A percentile compares a stretch with the other conserved stretches of the same genome.
Evolutionary conservation across 2,888 invertebrate genomes (phyloP).

Genomic region (Tenthredo notha): DNA sequence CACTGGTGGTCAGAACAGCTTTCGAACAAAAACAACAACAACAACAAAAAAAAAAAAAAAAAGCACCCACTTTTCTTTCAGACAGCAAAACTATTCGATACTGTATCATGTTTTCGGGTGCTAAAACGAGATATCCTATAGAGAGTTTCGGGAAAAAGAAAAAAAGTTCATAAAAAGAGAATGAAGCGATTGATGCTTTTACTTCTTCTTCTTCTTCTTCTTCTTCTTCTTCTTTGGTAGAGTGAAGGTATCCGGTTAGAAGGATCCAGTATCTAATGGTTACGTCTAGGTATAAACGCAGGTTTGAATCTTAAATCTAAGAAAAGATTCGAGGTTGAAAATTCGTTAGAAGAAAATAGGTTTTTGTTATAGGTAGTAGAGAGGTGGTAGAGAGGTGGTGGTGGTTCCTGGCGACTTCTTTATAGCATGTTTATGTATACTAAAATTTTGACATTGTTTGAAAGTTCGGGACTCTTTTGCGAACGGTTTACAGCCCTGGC

Average conservation of each 20-base stretch:
- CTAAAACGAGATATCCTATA: not conserved
- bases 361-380: constrained; percentile 12
- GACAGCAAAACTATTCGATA: not conserved
- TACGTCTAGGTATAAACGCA: not conserved
- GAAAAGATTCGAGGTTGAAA: constrained; percentile 23
- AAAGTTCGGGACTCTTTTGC: constrained; percentile 54
- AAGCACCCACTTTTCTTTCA: not conserved
- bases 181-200: not conserved
- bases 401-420: constrained; percentile 39
- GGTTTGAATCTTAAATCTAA: not conserved
- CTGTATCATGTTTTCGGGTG: not conserved
- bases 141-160: not conserved
- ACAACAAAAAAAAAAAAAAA: not conserved
- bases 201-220: not conserved
- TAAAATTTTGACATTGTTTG: constrained; percentile 56
- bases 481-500: constrained; percentile 46
- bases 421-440: constrained; percentile 50
- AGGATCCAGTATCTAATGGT: too few relatives aligned
- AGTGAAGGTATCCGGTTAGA: not conserved
- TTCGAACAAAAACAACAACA: too few relatives aligned
- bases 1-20: not conserved
- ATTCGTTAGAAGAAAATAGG: not conserved
- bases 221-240: too few relatives aligned
- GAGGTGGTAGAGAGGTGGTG: too few relatives aligned
- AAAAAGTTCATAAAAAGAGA: not conserved